A percentile compares a stretch with the other conserved stretches of the same genome.
Evolutionary conservation across 2,888 invertebrate species (phyloP).

Genomic region (Hydraecia micacea): DNA sequence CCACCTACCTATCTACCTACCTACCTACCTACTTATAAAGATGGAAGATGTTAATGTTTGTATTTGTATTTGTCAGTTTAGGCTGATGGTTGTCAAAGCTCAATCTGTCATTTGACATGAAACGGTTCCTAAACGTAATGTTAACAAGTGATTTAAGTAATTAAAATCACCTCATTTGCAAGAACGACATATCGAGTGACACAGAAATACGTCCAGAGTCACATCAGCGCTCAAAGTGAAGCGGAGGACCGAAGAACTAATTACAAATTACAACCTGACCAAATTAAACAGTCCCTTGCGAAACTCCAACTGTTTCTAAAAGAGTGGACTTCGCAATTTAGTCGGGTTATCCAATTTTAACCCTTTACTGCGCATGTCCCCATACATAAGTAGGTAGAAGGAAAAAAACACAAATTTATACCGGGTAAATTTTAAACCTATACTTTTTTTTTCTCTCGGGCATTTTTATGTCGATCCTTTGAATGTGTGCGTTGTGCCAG

Average conservation of each 20-base stretch:
- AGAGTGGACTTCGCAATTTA: constrained; percentile 47
- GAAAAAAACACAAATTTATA: constrained; percentile 91
- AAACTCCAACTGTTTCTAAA: constrained; percentile 26
- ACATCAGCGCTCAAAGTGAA: constrained; percentile 71
- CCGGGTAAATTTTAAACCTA: constrained; percentile 91
- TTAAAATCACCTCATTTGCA: constrained; percentile 17
- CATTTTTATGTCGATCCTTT: constrained; percentile 90
- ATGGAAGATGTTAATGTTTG: background rate
- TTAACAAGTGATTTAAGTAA: background rate
- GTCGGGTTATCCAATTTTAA: constrained; percentile 75
- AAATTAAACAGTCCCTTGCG: constrained; percentile 59
- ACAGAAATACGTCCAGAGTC: constrained; percentile 61
- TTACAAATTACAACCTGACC: constrained; percentile 69
- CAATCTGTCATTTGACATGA: background rate
- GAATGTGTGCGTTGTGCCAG: constrained; percentile 88
- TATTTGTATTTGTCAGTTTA: background rate
- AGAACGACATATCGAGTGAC: constrained; percentile 55
- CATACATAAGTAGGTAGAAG: constrained; percentile 88
- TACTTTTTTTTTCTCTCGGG: constrained; percentile 89
- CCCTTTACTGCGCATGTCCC: constrained; percentile 90
- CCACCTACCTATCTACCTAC: no score
- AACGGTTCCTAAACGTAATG: no score
- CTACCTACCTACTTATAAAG: no score
- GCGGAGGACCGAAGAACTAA: constrained; percentile 79
- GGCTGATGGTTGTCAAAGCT: background rate